Percentiles rank a stretch among this genome's conserved stretches.
These are phyloP conservation scores for Hydropsyche betteni DNA, from an alignment of 2,888 invertebrate genomes.

Conservation along the genomic window DNA sequence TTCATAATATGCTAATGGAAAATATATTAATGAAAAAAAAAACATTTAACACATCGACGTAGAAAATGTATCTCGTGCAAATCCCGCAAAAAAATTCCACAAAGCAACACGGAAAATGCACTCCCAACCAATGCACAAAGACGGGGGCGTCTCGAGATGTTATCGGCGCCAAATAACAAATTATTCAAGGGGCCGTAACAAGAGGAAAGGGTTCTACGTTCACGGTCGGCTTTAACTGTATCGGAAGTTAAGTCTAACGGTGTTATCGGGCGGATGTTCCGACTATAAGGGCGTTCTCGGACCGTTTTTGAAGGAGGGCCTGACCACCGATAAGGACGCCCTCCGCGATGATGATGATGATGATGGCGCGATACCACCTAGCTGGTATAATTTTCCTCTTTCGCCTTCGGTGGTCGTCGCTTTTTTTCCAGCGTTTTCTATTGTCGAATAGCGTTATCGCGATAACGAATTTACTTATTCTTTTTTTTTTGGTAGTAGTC, in stretches of 20 bases:
- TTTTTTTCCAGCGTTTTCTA: not conserved
- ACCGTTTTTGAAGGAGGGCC: conserved; percentile 10
- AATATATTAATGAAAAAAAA: too few relatives aligned
- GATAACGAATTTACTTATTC: not conserved
- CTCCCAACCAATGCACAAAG: conserved; percentile 8
- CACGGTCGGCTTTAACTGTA: conserved; percentile 32
- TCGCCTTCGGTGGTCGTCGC: not conserved
- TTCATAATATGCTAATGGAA: too few relatives aligned
- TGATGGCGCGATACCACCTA: conserved; percentile 23
- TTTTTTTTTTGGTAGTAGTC: too few relatives aligned
- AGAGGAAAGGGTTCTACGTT: not conserved
- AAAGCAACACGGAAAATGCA: too few relatives aligned
- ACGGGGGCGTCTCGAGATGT: not conserved
- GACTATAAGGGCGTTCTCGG: conserved; percentile 39
- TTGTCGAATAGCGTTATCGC: not conserved
- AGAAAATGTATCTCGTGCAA: too few relatives aligned
- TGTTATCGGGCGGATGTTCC: conserved; percentile 41
- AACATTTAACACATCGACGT: too few relatives aligned
- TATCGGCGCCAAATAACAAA: conserved; percentile 25
- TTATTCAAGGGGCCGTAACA: not conserved
- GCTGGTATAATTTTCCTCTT: conserved; percentile 38
- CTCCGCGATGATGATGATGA: conserved; percentile 17
- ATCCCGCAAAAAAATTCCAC: too few relatives aligned
- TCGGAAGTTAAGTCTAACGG: conserved; percentile 38
- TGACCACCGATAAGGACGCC: conserved; percentile 18